A percentile compares a stretch with the other conserved stretches of the same genome.
Evolutionary conservation across 2,888 invertebrate species (phyloP).

Genomic region (Capitulum mitella): DNA sequence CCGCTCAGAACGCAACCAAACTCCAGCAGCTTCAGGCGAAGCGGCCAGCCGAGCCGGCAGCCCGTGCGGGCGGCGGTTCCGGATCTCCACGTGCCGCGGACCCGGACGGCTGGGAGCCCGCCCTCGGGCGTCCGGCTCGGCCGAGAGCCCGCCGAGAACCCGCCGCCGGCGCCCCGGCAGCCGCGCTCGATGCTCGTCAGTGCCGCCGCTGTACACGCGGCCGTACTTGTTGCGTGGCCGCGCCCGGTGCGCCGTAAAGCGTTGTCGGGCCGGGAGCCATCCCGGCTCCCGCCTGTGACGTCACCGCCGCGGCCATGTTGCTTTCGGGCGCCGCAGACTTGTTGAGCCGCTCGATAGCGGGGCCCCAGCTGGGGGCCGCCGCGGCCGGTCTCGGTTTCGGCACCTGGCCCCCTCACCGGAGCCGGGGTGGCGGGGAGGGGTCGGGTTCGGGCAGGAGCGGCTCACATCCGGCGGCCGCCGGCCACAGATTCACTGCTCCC

Average conservation of each 20-base stretch:
- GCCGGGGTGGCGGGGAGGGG: background rate
- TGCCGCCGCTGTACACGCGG: no score
- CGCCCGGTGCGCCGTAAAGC: background rate
- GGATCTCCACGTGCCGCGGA: no score
- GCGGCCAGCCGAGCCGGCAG: no score
- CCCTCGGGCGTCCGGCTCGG: no score
- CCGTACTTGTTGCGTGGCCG: slow-evolving; percentile 9
- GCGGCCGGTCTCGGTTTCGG: background rate
- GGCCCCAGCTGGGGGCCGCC: background rate
- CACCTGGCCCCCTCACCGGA: background rate
- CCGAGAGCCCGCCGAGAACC: no score
- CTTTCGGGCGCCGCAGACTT: background rate
- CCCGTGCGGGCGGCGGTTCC: no score
- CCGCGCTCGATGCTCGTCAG: no score
- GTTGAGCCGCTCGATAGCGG: slow-evolving; percentile 1
- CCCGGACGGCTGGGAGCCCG: no score
- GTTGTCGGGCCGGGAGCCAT: background rate
- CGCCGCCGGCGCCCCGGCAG: no score
- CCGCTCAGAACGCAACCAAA: no score
- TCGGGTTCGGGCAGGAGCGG: background rate
- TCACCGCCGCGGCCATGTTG: slow-evolving; percentile 15
- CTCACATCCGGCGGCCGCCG: background rate
- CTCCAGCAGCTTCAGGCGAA: no score
- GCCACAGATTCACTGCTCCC: background rate
- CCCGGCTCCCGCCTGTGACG: background rate